These are phyloP conservation scores for Batillaria attramentaria DNA, from an alignment of 1,140 invertebrate species.

Conservation along the genomic window DNA sequence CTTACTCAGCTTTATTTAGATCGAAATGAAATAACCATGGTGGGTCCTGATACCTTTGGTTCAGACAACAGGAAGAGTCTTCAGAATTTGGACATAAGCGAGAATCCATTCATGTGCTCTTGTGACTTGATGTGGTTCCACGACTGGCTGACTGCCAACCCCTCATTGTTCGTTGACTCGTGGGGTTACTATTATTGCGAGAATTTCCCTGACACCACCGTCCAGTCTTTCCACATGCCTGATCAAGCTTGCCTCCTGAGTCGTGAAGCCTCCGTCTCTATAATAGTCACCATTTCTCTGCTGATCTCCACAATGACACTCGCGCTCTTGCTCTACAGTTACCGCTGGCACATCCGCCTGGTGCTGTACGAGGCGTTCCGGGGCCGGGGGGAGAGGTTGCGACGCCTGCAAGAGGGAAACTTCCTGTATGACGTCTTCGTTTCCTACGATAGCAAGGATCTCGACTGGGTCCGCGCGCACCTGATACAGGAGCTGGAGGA, in stretches of 20 bases:
- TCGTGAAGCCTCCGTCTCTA: not conserved
- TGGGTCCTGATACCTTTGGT: not conserved
- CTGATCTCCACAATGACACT: not conserved
- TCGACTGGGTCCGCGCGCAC: not conserved
- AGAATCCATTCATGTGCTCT: conserved; percentile 28
- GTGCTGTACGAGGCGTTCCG: conserved; percentile 19
- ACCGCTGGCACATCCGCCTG: conserved; percentile 17
- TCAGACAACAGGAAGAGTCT: not conserved
- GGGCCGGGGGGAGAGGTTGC: not conserved
- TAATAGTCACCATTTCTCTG: not conserved
- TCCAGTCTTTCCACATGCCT: not conserved
- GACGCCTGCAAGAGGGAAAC: not conserved
- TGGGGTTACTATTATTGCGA: conserved; percentile 14
- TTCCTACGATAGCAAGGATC: not conserved
- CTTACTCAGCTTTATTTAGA: not conserved
- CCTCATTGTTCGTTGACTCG: conserved; percentile 2
- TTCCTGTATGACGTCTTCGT: conserved; percentile 47
- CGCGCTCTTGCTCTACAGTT: not conserved
- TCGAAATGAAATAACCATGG: not conserved
- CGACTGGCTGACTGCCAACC: conserved; percentile 15
- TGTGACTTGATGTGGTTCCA: conserved; percentile 32
- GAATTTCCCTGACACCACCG: not conserved
- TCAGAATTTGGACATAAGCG: not conserved
- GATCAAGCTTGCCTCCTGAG: conserved; percentile 22
- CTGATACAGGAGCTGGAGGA: conserved; percentile 20